Conservation (phyloP, 2,113 vertebrate genomes). For the Myxocyprinus asiaticus region DNA sequence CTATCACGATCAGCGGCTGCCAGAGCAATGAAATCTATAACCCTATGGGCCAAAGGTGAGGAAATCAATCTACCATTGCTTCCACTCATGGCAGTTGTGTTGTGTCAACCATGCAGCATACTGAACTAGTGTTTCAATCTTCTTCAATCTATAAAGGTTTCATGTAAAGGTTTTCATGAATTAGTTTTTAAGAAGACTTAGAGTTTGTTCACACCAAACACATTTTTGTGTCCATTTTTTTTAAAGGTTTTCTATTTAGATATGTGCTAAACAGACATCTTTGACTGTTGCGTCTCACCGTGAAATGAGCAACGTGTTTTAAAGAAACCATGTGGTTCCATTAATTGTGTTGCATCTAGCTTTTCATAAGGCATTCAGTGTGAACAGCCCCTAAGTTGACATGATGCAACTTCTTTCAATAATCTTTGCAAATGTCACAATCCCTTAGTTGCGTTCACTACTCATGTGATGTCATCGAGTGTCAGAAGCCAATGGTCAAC, state of each 20-base stretch:
- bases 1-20: constrained; percentile 96
- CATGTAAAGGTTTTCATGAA: too few species aligned
- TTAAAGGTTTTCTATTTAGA: too few species aligned
- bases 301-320: too few species aligned
- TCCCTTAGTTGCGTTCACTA: constrained; percentile 89
- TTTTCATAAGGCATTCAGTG: too few species aligned
- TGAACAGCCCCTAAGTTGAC: too few species aligned
- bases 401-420: background rate
- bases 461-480: constrained; percentile 88
- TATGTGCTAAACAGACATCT: too few species aligned
- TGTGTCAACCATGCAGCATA: background rate
- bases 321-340: too few species aligned
- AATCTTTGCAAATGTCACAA: background rate
- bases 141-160: background rate
- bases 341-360: too few species aligned
- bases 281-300: too few species aligned
- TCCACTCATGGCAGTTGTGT: background rate
- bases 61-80: background rate
- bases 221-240: too few species aligned
- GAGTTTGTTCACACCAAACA: too few species aligned
- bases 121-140: background rate
- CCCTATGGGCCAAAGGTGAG: constrained; percentile 93
- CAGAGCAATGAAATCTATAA: constrained; percentile 98
- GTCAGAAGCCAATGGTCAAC: constrained; percentile 84
- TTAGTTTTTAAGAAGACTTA: too few species aligned